Base-by-base conservation (phyloP, 2,888 invertebrate genomes). In the Odontothrips loti region DNA sequence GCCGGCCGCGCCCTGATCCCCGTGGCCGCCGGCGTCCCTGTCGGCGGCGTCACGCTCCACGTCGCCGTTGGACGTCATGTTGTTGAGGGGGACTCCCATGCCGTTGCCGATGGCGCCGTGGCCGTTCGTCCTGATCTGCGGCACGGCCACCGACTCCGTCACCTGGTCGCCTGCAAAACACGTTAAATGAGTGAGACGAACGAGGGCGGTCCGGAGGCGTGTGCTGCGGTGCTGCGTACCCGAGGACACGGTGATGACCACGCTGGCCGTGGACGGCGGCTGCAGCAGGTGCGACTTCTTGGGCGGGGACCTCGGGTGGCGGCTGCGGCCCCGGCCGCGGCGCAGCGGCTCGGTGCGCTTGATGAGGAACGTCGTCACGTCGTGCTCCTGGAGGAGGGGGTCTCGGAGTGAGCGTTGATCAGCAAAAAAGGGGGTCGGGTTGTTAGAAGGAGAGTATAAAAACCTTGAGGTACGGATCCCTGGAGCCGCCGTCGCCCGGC, bases 341-440 rank as follows among this genome's bases (percentile, higher is more conserved):
- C 84, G 94, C 90, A 75, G 27, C 0, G 95, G 95, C 84, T 96
- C 96, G 1, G 92, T 91, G 85, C 93, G 92, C 86, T 93, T 94
- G 84, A 99, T 95, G 82, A 99, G 90, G 89, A 92, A 98, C 3
- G 98, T 98, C 84, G 92, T 92, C 82, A 98, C 92, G 85, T 94
- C 93, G 84, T 96, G 92, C 84, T 96, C 95, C 85, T 88, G 83
- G 0, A 82, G 47, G 75, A 80, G 34, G 34, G 34, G 34, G 2
- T 43, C 34, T 43, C 6, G 34, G 2, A 43, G 34, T 43, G n/a
- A 82, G 81, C 29, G 23, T n/a, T n/a, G n/a, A 27, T 20, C 43
- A 47, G 4, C 48, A 43, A 80, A n/a, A 80, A 20, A 80, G 58
- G 58, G 48, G 79, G n/a, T n/a, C n/a, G n/a, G n/a, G n/a, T n/a